Base-by-base conservation (phyloP, 2,113 vertebrate genomes). In the Corythornis cristatus region DNA sequence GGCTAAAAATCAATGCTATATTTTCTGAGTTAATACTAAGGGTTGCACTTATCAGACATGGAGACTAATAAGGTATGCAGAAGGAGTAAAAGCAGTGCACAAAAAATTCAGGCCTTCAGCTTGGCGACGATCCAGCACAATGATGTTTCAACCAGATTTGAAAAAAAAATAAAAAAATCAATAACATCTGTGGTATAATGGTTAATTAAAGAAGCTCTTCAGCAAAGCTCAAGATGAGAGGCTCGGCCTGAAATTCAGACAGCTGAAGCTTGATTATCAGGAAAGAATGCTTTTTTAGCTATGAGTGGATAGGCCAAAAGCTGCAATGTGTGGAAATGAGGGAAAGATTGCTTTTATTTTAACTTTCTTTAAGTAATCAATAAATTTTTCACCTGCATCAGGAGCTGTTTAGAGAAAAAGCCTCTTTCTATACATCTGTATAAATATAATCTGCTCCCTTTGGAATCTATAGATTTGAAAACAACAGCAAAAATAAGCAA, bases 181-280 rank as follows among this genome's bases (percentile, higher is more conserved):
- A 99, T 99, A 99, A 99, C 99, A 99, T 99, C 99, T 99, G 99
- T 98, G 98, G 98, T 99, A 99, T 99, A 99, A 99, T 99, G 99
- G 99, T 99, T 99, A 99, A 99, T 99, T 99, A 99, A 99, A 99
- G 99, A 99, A 98, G 98, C 99, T 99, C 99, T 99, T 98, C 98
- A 99, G 98, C 93, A 97, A 98, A 98, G 98, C 98, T 98, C 98
- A 98, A 98, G 99, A 99, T 98, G 99, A 99, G 99, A 98, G 98
- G 98, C 98, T 98, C 98, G 98, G 99, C 98, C 98, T 98, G 98
- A 98, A 98, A 98, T 98, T 98, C 98, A 98, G 98, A 98, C 98
- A 99, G 98, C 98, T 99, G 98, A 98, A 99, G 98, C 98, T 98
- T 99, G 99, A 99, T 99, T 99, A 99, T 99, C 98, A 98, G 98